Percentiles rank a stretch among this genome's conserved stretches.
Evolutionary conservation across 2,113 vertebrate species (phyloP).

Genomic region (Hassar affinis): DNA sequence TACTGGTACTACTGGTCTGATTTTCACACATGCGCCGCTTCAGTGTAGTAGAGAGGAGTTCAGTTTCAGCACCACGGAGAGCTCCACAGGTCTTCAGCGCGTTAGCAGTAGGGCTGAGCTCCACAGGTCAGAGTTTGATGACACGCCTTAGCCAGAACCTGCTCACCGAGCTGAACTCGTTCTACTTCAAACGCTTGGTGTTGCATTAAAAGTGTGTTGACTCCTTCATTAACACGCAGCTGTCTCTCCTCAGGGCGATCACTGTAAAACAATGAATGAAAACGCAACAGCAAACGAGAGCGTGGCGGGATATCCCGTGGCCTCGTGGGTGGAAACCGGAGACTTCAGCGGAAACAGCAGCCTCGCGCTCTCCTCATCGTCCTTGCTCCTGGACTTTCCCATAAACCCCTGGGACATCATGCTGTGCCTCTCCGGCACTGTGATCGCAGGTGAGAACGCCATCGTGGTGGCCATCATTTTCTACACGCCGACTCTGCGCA

Average conservation of each 20-base stretch:
- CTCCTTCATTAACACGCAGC: background rate
- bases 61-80: constrained; percentile 69
- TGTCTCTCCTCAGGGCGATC: background rate
- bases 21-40: background rate
- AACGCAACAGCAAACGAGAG: constrained; percentile 76
- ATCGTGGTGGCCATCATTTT: constrained; percentile 95
- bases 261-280: constrained; percentile 78
- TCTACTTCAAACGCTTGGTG: too few relatives aligned
- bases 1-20: background rate
- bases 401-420: constrained; percentile 96
- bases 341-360: constrained; percentile 62
- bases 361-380: constrained; percentile 74
- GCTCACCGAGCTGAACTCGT: too few relatives aligned
- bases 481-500: constrained; percentile 88
- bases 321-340: constrained; percentile 61
- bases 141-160: too few relatives aligned
- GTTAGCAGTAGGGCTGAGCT: too few relatives aligned
- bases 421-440: constrained; percentile 92
- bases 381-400: constrained; percentile 62
- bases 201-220: background rate
- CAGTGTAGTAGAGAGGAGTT: background rate
- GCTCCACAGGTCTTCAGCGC: constrained; percentile 19
- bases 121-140: too few relatives aligned
- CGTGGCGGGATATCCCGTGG: constrained; percentile 27
- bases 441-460: constrained; percentile 95